Conservation (phyloP, 2,888 invertebrate species). For the Sarcophaga variegata region DNA sequence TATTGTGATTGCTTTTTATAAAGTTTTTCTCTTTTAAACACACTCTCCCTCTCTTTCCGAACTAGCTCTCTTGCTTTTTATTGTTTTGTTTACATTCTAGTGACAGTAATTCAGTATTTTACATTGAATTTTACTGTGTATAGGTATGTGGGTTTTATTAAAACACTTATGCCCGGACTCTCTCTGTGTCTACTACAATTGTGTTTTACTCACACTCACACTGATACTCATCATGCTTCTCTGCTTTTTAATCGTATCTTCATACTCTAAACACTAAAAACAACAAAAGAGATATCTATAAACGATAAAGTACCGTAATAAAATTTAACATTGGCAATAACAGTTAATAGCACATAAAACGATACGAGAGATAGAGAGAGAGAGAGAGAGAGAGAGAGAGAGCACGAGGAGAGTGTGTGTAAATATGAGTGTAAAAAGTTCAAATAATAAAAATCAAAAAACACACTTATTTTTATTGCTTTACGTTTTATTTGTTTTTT, state of each 20-base stretch:
- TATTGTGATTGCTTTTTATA: background rate
- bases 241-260: background rate
- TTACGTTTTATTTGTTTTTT: background rate
- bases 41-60: background rate
- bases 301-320: slow-evolving; percentile 30
- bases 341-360: too few relatives aligned
- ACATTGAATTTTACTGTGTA: background rate
- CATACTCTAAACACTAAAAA: background rate
- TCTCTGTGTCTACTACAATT: too few relatives aligned
- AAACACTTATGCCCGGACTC: too few relatives aligned
- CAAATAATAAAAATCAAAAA: slow-evolving; percentile 32
- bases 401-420: background rate
- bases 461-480: background rate
- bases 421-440: slow-evolving; percentile 6
- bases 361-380: too few relatives aligned
- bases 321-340: slow-evolving; percentile 10
- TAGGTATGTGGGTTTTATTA: too few relatives aligned
- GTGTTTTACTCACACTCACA: too few relatives aligned
- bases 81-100: background rate
- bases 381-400: background rate
- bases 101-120: background rate
- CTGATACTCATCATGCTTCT: background rate
- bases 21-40: background rate
- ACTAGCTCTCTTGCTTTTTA: background rate
- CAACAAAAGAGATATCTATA: background rate